Conservation (phyloP, 2,888 invertebrate genomes). For the Caenorhabditis japonica region DNA sequence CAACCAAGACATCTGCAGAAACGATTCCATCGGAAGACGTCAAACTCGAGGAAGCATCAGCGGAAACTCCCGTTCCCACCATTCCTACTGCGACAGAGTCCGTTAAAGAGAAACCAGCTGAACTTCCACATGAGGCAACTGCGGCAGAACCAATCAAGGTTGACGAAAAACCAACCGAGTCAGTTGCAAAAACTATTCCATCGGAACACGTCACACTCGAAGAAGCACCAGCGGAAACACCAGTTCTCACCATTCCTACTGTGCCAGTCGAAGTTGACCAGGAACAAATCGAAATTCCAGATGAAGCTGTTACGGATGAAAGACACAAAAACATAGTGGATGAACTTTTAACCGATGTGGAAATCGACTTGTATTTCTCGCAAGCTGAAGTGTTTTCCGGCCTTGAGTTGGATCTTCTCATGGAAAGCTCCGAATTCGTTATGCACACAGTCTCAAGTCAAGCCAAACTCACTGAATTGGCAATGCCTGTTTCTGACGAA, state of each 20-base stretch:
- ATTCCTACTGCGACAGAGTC: constrained; percentile 3
- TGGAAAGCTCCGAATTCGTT: no score
- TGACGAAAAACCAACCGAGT: constrained; percentile 2
- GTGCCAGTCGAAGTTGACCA: not conserved
- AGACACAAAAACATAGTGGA: no score
- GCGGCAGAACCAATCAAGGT: not conserved
- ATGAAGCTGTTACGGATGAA: not conserved
- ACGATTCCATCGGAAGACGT: no score
- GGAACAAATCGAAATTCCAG: constrained; percentile 1
- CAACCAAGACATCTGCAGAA: no score
- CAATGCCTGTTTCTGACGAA: no score
- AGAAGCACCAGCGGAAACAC: no score
- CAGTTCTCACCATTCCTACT: constrained; percentile 1
- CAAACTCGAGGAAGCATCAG: not conserved
- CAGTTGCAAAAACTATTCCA: not conserved
- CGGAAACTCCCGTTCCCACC: constrained; percentile 8
- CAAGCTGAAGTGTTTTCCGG: no score
- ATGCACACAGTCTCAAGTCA: no score
- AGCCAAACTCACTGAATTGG: not conserved
- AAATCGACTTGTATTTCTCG: no score
- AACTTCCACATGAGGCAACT: constrained; percentile 5
- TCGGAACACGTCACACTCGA: no score
- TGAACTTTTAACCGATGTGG: no score
- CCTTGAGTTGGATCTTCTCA: no score
- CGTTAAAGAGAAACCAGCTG: constrained; percentile 6